phyloP scores from a whole-genome alignment of 2,113 vertebrate genomes.

The Narcine bancroftii region DNA sequence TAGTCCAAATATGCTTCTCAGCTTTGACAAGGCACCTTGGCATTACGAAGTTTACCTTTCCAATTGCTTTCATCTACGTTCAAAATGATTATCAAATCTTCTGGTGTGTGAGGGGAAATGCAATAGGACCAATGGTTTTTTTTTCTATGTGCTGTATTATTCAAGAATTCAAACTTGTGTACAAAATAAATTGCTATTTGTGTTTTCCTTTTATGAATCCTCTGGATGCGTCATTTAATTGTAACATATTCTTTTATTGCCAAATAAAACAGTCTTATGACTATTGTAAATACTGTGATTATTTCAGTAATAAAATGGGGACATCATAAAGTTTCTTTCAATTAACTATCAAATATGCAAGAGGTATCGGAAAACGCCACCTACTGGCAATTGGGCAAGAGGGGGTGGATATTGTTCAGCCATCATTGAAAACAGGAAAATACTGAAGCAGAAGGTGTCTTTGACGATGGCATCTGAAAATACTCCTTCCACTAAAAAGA shows the following conservation, averaged over 20 bases:
- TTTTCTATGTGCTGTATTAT: background rate
- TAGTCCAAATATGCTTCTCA: background rate
- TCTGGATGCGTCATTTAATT: background rate
- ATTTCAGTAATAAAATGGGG: conserved; percentile 2
- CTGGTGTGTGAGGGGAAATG: background rate
- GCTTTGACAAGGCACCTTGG: background rate
- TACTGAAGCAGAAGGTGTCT: background rate
- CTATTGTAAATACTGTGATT: background rate
- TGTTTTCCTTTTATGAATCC: background rate
- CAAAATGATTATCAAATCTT: background rate
- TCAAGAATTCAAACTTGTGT: background rate
- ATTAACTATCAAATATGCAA: no score
- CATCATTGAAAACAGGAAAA: background rate
- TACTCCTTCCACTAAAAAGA: background rate
- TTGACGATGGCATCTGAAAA: background rate
- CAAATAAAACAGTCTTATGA: background rate
- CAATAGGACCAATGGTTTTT: background rate
- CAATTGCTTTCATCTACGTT: background rate
- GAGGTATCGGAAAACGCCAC: background rate
- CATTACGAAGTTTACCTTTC: background rate
- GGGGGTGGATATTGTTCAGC: background rate
- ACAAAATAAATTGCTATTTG: background rate
- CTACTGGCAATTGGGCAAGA: background rate
- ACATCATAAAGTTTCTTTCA: background rate
- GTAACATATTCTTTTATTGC: background rate